Evolutionary conservation across 2,888 invertebrate genomes (phyloP).

Genomic region (Adelphocoris suturalis): DNA sequence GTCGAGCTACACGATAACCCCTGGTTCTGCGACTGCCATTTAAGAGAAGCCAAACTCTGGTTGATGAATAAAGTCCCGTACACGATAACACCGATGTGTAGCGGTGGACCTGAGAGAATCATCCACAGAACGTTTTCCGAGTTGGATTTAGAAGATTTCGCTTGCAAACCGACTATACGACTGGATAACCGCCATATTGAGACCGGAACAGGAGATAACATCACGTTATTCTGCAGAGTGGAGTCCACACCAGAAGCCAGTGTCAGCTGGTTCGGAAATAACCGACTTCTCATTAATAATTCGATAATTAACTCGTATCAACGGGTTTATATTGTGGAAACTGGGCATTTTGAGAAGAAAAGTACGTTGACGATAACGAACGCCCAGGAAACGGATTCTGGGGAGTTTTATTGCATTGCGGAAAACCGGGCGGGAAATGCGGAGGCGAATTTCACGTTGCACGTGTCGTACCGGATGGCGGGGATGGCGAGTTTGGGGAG

Average conservation of each 20-base stretch:
- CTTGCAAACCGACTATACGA: constrained; percentile 89
- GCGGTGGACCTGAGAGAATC: constrained; percentile 85
- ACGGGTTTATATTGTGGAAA: constrained; percentile 87
- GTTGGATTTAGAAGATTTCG: constrained; percentile 86
- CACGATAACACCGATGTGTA: constrained; percentile 88
- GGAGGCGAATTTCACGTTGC: constrained; percentile 93
- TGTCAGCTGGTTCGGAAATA: constrained; percentile 93
- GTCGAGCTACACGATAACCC: constrained; percentile 91
- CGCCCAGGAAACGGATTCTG: constrained; percentile 90
- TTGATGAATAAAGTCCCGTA: constrained; percentile 89
- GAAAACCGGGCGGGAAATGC: constrained; percentile 93
- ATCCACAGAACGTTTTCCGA: constrained; percentile 85
- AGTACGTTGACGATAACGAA: constrained; percentile 89
- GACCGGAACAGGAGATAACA: constrained; percentile 90
- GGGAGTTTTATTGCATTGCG: constrained; percentile 93
- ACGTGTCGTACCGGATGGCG: constrained; percentile 87
- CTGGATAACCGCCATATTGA: constrained; percentile 88
- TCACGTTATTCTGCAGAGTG: constrained; percentile 89
- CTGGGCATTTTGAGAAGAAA: constrained; percentile 87
- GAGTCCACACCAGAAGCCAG: constrained; percentile 89
- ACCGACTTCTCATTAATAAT: constrained; percentile 87
- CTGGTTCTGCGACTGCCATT: constrained; percentile 93
- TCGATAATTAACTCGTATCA: constrained; percentile 89
- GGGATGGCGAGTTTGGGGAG: constrained; percentile 90
- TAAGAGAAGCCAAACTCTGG: constrained; percentile 89